Percentiles rank a stretch among this genome's conserved stretches.
Evolutionary conservation across 1,140 invertebrate species (phyloP).

Genomic region (Drosophila ananassae): DNA sequence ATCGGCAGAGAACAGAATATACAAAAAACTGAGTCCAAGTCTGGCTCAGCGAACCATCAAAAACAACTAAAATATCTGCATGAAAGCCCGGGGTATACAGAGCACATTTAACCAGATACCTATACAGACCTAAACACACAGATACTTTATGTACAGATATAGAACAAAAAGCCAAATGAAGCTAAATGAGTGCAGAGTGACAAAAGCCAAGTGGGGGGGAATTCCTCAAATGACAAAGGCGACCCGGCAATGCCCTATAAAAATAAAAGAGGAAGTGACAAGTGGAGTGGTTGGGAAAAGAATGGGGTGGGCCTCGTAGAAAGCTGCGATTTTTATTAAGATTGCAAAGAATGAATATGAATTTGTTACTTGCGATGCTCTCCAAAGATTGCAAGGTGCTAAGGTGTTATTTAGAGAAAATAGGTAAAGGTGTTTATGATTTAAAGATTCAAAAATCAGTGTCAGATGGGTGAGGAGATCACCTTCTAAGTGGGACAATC

Average conservation of each 20-base stretch:
- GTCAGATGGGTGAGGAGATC: background rate
- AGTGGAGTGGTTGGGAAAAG: conserved; percentile 21
- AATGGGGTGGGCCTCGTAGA: conserved; percentile 18
- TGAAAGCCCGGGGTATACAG: conserved; percentile 49
- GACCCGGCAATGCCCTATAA: conserved; percentile 52
- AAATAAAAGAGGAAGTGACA: conserved; percentile 29
- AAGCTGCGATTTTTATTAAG: conserved; percentile 15
- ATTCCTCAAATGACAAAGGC: conserved; percentile 15
- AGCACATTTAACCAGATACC: conserved; percentile 42
- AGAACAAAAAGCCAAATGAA: conserved; percentile 76
- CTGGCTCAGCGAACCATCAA: conserved; percentile 73
- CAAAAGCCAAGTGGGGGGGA: conserved; percentile 51
- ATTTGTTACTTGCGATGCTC: conserved; percentile 20
- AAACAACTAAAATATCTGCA: conserved; percentile 48
- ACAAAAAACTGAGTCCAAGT: background rate
- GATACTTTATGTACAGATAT: conserved; percentile 48
- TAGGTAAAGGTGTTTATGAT: conserved; percentile 1
- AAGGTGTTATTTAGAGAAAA: conserved; percentile 3
- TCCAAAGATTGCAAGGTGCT: conserved; percentile 16
- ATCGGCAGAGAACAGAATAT: conserved; percentile 37
- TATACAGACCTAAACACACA: background rate
- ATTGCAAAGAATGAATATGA: conserved; percentile 14
- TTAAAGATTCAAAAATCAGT: no score
- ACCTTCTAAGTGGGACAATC: background rate
- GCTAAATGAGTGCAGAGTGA: conserved; percentile 75